phyloP scores from a whole-genome alignment of 1,140 invertebrate species.

The Leucophenga varia region DNA sequence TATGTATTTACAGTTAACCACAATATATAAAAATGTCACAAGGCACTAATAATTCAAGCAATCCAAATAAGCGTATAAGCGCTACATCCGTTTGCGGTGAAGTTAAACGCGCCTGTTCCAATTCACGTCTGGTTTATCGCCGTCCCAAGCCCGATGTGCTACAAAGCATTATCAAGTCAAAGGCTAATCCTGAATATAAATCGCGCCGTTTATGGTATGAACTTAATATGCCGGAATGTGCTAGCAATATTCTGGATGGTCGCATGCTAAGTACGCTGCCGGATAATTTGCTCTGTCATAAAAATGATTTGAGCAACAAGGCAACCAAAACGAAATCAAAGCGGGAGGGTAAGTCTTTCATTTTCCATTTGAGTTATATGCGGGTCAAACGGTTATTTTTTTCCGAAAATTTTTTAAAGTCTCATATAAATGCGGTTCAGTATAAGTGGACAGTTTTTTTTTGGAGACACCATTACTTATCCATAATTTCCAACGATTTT shows the following conservation, averaged over 20 bases:
- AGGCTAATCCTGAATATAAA: conserved; percentile 48
- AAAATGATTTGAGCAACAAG: conserved; percentile 10
- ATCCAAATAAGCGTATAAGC: conserved; percentile 36
- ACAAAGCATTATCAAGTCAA: conserved; percentile 43
- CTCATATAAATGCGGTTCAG: too few species aligned
- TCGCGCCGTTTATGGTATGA: conserved; percentile 50
- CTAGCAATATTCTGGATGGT: conserved; percentile 41
- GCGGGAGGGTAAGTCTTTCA: too few species aligned
- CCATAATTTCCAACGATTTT: background rate
- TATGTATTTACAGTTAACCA: too few species aligned
- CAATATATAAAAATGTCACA: too few species aligned
- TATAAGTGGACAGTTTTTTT: too few species aligned
- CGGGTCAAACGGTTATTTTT: too few species aligned
- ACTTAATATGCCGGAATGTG: conserved; percentile 51
- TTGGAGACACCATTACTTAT: too few species aligned
- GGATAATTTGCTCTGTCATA: conserved; percentile 33
- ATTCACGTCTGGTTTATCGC: conserved; percentile 42
- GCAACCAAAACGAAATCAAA: conserved; percentile 4
- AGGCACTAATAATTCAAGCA: conserved; percentile 28
- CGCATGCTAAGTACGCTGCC: conserved; percentile 43
- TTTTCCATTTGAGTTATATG: too few species aligned
- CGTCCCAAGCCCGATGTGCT: conserved; percentile 47
- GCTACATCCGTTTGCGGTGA: conserved; percentile 34
- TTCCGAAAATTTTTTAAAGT: too few species aligned
- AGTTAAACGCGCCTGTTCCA: conserved; percentile 28